Conservation (phyloP, 2,113 vertebrate genomes). For the Heliornis fulica region DNA sequence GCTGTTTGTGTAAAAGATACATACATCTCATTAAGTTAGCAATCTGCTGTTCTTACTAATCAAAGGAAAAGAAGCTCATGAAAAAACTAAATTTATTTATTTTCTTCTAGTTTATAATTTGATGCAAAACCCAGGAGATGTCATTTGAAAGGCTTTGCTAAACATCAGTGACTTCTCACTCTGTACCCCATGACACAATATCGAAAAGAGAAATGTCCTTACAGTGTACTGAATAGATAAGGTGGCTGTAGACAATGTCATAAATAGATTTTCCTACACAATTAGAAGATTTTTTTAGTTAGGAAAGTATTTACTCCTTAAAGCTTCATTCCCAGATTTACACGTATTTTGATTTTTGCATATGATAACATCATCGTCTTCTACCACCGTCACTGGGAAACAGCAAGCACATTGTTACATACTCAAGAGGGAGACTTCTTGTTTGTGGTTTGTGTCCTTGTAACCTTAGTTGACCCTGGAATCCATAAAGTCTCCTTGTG, state of each 20-base stretch:
- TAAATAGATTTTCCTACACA: neutral
- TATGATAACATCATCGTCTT: neutral
- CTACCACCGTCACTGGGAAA: neutral
- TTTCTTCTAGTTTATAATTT: slow-evolving; percentile 7
- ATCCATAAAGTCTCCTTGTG: neutral
- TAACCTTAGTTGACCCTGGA: slow-evolving; percentile 12
- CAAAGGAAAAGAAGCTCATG: neutral
- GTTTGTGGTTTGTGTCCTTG: neutral
- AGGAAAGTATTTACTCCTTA: neutral
- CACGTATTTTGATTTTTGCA: neutral
- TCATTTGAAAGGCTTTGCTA: neutral
- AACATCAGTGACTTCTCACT: neutral
- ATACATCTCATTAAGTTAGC: neutral
- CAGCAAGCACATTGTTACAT: neutral
- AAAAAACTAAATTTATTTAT: neutral
- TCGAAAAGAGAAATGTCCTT: neutral
- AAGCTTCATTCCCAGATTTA: neutral
- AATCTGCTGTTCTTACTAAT: slow-evolving; percentile 7
- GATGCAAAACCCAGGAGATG: neutral
- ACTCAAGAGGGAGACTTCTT: neutral
- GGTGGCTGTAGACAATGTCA: neutral
- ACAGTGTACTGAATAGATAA: neutral
- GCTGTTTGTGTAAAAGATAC: neutral
- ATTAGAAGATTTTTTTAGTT: neutral
- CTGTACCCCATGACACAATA: neutral